These are phyloP conservation scores for Brenthis ino DNA, from an alignment of 2,888 invertebrate species.

Conservation along the genomic window DNA sequence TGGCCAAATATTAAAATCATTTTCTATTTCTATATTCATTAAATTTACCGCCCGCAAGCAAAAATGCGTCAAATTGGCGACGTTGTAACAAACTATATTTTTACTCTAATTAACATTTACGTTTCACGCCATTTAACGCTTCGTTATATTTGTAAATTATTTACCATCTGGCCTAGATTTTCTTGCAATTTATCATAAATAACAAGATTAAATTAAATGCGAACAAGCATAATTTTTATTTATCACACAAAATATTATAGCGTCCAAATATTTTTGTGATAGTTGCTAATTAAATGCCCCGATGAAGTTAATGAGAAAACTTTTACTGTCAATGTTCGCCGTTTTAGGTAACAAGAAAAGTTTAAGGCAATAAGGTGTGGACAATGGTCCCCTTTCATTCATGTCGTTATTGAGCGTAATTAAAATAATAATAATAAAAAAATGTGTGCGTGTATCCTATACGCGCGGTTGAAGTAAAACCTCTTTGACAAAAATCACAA, in stretches of 20 bases:
- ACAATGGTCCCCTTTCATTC: neutral
- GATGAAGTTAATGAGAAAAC: conserved; percentile 14
- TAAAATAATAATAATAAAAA: no score
- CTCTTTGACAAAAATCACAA: no score
- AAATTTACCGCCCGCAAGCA: neutral
- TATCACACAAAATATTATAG: neutral
- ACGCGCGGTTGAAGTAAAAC: no score
- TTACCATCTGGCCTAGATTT: conserved; percentile 8
- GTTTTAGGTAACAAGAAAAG: conserved; percentile 15
- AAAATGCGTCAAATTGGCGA: conserved; percentile 5
- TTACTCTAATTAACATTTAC: conserved; percentile 10
- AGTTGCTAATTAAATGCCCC: neutral
- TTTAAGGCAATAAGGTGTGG: neutral
- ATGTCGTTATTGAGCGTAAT: neutral
- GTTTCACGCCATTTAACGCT: neutral
- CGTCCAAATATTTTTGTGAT: neutral
- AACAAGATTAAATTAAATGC: conserved; percentile 7
- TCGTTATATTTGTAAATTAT: conserved; percentile 16
- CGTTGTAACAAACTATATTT: neutral
- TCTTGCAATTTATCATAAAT: conserved; percentile 7
- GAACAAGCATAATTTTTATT: conserved; percentile 7
- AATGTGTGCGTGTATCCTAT: no score
- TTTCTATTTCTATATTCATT: neutral
- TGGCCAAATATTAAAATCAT: neutral
- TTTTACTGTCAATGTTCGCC: neutral